phyloP scores from a whole-genome alignment of 2,888 invertebrate genomes.

The Stenodema calcarata region DNA sequence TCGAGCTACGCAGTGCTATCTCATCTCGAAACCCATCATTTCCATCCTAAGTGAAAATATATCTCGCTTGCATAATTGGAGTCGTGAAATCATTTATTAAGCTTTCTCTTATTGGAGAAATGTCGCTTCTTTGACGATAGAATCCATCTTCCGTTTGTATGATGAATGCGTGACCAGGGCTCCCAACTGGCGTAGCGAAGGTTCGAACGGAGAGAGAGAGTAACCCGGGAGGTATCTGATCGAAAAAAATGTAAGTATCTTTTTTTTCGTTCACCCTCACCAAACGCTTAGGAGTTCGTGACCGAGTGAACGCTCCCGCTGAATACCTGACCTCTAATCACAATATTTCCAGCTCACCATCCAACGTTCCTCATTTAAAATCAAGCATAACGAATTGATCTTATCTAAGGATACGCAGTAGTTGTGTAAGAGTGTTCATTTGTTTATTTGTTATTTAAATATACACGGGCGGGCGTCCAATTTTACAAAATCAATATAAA shows the following conservation, averaged over 20 bases:
- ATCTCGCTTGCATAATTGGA: slow-evolving; percentile 33
- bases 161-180: neutral
- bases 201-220: neutral
- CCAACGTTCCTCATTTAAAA: too few relatives aligned
- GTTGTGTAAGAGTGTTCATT: too few relatives aligned
- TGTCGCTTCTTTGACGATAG: neutral
- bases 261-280: neutral
- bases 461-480: too few relatives aligned
- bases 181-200: neutral
- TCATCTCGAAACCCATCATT: neutral
- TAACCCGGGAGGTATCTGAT: neutral
- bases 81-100: slow-evolving; percentile 9
- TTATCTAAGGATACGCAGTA: too few relatives aligned
- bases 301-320: neutral
- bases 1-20: neutral
- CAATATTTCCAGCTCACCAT: neutral
- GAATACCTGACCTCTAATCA: neutral
- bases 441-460: too few relatives aligned
- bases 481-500: too few relatives aligned
- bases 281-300: neutral
- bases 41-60: slow-evolving; percentile 4
- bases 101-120: slow-evolving; percentile 40
- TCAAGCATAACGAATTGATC: too few relatives aligned
- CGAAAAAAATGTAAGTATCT: neutral
- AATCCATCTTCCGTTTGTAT: neutral